Evolutionary conservation across 2,888 invertebrate genomes (phyloP).

Genomic region (Leptopilina myrica): DNA sequence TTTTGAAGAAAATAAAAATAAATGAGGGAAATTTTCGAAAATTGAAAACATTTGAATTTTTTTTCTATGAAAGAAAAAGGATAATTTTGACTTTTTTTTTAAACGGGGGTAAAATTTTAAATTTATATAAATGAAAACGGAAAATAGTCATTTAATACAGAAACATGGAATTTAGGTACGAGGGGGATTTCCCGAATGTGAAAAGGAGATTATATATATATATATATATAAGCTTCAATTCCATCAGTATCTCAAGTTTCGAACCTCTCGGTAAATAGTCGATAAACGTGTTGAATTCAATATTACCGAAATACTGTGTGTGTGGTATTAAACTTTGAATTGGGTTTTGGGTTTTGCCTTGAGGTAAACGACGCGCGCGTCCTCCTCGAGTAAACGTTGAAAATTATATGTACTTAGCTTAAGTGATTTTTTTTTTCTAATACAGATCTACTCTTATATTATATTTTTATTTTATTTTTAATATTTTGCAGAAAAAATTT

Average conservation of each 20-base stretch:
- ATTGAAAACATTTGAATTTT: no score
- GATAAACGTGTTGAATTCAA: constrained; percentile 29
- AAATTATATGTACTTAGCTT: not conserved
- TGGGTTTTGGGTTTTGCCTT: not conserved
- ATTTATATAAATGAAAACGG: no score
- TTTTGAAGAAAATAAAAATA: no score
- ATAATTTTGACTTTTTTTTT: no score
- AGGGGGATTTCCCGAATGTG: not conserved
- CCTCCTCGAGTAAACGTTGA: not conserved
- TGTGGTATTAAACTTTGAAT: constrained; percentile 15
- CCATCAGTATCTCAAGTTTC: constrained; percentile 13
- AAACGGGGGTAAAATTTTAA: no score
- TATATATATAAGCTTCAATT: constrained; percentile 9
- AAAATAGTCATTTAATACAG: no score
- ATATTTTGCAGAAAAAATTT: no score
- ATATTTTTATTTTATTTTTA: no score
- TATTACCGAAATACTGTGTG: constrained; percentile 8
- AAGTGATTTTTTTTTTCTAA: no score
- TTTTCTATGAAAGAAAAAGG: no score
- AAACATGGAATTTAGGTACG: not conserved
- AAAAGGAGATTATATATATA: constrained; percentile 13
- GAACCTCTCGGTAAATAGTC: constrained; percentile 5
- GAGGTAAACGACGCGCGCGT: not conserved
- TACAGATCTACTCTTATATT: no score
- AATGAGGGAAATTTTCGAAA: no score